Conservation (phyloP, 2,888 invertebrate species). For the Gibbula magus region DNA sequence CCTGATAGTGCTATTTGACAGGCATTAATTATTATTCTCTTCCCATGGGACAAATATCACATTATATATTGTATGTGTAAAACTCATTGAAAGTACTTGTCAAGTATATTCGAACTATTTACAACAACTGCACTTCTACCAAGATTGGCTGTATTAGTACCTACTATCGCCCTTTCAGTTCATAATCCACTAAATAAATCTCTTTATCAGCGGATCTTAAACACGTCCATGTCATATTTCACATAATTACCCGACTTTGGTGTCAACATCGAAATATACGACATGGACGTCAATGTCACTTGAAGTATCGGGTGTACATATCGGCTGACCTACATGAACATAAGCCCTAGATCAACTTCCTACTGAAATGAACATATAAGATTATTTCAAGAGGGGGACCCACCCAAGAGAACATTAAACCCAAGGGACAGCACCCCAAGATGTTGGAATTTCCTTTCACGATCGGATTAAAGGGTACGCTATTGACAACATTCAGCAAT, state of each 20-base stretch:
- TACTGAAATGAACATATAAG: slow-evolving; percentile 14
- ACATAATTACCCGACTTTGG: slow-evolving; percentile 6
- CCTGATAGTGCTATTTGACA: not conserved
- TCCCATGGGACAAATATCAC: not conserved
- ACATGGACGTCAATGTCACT: not conserved
- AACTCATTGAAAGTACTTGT: slow-evolving; percentile 1
- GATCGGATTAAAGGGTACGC: no score
- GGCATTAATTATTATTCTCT: not conserved
- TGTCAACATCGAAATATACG: not conserved
- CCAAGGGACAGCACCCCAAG: not conserved
- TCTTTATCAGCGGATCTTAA: not conserved
- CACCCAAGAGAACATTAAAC: not conserved
- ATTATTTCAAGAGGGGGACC: not conserved
- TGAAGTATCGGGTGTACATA: not conserved
- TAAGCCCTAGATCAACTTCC: slow-evolving; percentile 13
- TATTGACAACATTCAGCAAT: not conserved
- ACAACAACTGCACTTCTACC: not conserved
- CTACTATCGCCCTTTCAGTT: not conserved
- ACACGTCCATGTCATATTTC: not conserved
- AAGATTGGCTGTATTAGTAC: slow-evolving; percentile 8
- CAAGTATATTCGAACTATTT: not conserved
- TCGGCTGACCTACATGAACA: not conserved
- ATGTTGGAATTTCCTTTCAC: not conserved
- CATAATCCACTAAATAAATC: slow-evolving; percentile 15
- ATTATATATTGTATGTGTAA: not conserved